A percentile compares a stretch with the other conserved stretches of the same genome.
phyloP scores from a whole-genome alignment of 1,140 invertebrate genomes.

The Zaprionus camerounensis region DNA sequence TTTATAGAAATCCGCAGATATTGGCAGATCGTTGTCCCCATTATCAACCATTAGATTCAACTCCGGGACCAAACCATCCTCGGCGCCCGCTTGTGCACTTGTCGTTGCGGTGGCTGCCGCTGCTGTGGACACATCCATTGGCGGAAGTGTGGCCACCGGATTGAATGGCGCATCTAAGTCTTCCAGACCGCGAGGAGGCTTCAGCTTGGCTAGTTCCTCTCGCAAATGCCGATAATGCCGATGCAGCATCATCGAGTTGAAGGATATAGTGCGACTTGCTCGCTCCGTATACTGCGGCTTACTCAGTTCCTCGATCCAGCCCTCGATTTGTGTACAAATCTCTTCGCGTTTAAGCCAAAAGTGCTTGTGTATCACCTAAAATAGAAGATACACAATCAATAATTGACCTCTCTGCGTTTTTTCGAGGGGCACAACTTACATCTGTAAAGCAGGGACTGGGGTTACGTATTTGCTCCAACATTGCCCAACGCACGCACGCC shows the following conservation, averaged over 20 bases:
- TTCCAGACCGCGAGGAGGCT: conserved; percentile 89
- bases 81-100: conserved; percentile 62
- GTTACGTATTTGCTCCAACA: conserved; percentile 96
- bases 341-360: conserved; percentile 98
- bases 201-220: conserved; percentile 91
- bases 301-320: conserved; percentile 95
- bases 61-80: conserved; percentile 58
- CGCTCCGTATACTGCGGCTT: conserved; percentile 90
- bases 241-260: conserved; percentile 90
- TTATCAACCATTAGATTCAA: conserved; percentile 55
- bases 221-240: conserved; percentile 91
- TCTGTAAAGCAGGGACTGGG: conserved; percentile 97
- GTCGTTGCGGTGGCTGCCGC: conserved; percentile 40
- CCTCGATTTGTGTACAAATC: conserved; percentile 94
- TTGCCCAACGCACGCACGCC: conserved; percentile 97
- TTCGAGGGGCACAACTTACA: conserved; percentile 84
- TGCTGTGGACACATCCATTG: conserved; percentile 67
- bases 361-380: conserved; percentile 94
- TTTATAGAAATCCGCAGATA: conserved; percentile 49
- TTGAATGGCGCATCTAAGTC: conserved; percentile 88
- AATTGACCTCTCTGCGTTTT: not conserved
- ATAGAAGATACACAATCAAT: not conserved
- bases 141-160: conserved; percentile 84
- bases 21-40: conserved; percentile 31
- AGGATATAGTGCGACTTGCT: conserved; percentile 89